Evolutionary conservation across 2,888 invertebrate genomes (phyloP), one percentile per base, ranked within the genome.

Genomic region (Pristionchus maxplancki): DNA sequence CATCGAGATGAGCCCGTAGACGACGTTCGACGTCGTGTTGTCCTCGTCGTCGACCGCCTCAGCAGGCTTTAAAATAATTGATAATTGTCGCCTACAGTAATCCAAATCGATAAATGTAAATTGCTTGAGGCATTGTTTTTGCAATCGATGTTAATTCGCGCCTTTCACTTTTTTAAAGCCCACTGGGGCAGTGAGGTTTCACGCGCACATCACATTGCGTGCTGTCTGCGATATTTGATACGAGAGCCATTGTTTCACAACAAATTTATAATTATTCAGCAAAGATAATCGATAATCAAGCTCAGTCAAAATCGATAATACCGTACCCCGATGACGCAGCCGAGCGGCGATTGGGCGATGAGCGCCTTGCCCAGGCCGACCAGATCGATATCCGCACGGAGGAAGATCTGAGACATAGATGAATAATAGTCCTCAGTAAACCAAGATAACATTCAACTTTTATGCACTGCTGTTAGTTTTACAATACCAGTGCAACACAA

Each of bases 301-400:
- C n/a, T n/a, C n/a, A n/a, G n/a, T n/a, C n/a, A n/a, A n/a, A n/a
- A n/a, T 31, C 24, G 13, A 31, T 24, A 86, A 34, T 44, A 74
- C 82, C 88, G 48, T 78, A 89, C 89, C 48, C 88, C 88, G 82
- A 89, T 89, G 20, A 91, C 90, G 67, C 92, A 90, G 11, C 92
- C 92, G 53, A 67, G 37, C 5, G 94, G 93, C 20, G 92, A 81
- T 78, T 91, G 90, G 11, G 82, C 91, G 67, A 93, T 91, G 62
- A 94, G 86, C 8, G 82, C 90, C 24, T 93, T 91, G 0, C 93
- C 92, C 78, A 94, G 85, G 20, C 87, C 91, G 74, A 90, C 90
- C 67, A 90, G 87, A 88, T 93, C 91, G 50, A 94, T 90, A 74
- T 93, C 93, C 24, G 92, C 90, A 13, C 93, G 90, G 0, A 94